These are phyloP conservation scores for Umimayanthus chanpuru DNA, from an alignment of 92 coral and sea anemone species.

Conservation along the genomic window DNA sequence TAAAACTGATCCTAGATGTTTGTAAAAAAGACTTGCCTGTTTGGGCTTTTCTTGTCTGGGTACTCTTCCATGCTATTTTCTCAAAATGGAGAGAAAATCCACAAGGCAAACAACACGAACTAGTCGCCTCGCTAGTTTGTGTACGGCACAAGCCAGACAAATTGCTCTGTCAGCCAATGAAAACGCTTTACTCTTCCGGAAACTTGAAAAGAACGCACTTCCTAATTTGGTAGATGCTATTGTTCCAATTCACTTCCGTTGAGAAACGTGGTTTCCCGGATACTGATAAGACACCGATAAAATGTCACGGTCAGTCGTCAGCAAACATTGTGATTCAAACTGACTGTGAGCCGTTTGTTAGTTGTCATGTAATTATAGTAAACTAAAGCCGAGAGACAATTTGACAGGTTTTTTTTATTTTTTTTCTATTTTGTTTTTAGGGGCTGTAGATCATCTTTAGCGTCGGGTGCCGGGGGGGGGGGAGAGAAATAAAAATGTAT, in stretches of 20 bases:
- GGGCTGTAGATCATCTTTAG: too few relatives aligned
- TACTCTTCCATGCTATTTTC: conserved; percentile 73
- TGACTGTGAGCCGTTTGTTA: too few relatives aligned
- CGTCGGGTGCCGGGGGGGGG: too few relatives aligned
- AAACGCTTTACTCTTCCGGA: conserved; percentile 30
- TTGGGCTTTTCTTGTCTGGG: conserved; percentile 83
- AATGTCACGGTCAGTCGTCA: too few relatives aligned
- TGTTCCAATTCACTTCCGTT: conserved; percentile 26
- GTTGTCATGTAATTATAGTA: too few relatives aligned
- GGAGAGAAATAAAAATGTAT: too few relatives aligned
- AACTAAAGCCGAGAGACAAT: too few relatives aligned
- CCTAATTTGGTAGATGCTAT: conserved; percentile 37
- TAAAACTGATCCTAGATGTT: neutral
- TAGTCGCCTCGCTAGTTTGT: conserved; percentile 39
- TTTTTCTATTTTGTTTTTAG: too few relatives aligned
- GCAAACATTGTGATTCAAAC: too few relatives aligned
- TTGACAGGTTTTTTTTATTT: too few relatives aligned
- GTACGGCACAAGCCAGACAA: conserved; percentile 39
- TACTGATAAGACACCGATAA: neutral
- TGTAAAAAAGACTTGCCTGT: conserved; percentile 53
- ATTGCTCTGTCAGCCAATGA: conserved; percentile 20
- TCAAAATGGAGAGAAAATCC: conserved; percentile 39
- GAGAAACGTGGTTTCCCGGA: conserved; percentile 29
- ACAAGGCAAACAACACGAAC: conserved; percentile 28
- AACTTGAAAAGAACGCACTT: neutral